These are phyloP conservation scores for Masnerella sp. DNA, from an alignment of 2,888 invertebrate genomes.

Conservation along the genomic window DNA sequence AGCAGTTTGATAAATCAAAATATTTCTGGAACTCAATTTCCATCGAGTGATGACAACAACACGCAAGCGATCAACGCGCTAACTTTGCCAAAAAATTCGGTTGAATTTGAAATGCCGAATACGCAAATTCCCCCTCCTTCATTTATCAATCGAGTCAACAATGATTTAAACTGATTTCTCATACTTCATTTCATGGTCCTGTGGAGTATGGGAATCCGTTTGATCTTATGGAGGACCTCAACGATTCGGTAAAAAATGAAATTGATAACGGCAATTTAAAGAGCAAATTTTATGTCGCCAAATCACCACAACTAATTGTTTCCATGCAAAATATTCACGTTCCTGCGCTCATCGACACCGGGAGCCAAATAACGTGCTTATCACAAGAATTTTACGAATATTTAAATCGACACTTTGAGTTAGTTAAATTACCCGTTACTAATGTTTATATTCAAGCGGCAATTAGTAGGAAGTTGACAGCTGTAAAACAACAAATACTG, in stretches of 20 bases:
- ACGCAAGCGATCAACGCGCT: background rate
- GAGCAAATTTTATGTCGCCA: background rate
- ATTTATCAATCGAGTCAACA: background rate
- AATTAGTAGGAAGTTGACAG: background rate
- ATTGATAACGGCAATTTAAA: background rate
- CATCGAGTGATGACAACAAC: too few relatives aligned
- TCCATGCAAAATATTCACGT: background rate
- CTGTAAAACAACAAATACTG: background rate
- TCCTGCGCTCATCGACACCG: constrained; percentile 6
- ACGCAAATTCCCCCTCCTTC: background rate
- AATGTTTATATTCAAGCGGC: background rate
- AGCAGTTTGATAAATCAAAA: background rate
- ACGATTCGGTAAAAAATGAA: background rate
- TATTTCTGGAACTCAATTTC: too few relatives aligned
- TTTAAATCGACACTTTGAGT: background rate
- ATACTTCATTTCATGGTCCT: background rate
- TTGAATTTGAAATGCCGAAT: background rate
- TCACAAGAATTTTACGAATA: constrained; percentile 1
- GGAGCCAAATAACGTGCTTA: background rate
- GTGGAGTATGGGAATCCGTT: background rate
- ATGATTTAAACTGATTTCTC: constrained; percentile 1
- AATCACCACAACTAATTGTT: constrained; percentile 5
- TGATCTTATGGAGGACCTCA: constrained; percentile 9
- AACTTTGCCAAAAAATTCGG: background rate
- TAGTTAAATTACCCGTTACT: background rate